phyloP scores from a whole-genome alignment of 1,140 invertebrate genomes.

The Drosophila paulistorum region DNA sequence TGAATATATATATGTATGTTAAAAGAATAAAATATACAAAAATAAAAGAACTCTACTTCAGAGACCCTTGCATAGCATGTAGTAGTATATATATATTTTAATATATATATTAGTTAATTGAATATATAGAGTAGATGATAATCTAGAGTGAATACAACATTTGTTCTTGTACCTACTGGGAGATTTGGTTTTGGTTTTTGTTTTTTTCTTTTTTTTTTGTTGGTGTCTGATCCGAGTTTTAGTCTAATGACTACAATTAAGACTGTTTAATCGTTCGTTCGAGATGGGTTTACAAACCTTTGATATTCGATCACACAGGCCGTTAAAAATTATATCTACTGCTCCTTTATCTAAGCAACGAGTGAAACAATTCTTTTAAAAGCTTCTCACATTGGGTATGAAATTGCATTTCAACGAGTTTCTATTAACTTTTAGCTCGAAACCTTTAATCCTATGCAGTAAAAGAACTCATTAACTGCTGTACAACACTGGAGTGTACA shows the following conservation, averaged over 20 bases:
- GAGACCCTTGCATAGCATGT: conserved; percentile 66
- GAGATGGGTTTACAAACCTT: conserved; percentile 6
- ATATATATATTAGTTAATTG: conserved; percentile 35
- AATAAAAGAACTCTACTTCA: conserved; percentile 57
- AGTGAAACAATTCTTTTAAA: neutral
- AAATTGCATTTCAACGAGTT: too few species aligned
- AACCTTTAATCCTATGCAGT: too few species aligned
- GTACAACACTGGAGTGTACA: too few species aligned
- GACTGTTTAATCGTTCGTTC: conserved; percentile 16
- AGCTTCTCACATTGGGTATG: neutral
- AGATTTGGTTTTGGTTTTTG: conserved; percentile 12
- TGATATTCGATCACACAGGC: neutral
- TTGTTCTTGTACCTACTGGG: conserved; percentile 44
- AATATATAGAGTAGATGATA: conserved; percentile 50
- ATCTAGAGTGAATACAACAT: conserved; percentile 70
- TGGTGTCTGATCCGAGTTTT: conserved; percentile 37
- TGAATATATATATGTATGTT: neutral
- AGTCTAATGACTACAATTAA: conserved; percentile 33
- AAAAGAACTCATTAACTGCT: too few species aligned
- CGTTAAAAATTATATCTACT: neutral
- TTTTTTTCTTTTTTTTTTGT: neutral
- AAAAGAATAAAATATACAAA: neutral
- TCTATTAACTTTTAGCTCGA: too few species aligned
- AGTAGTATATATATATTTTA: conserved; percentile 41
- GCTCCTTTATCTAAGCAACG: neutral